These are phyloP conservation scores for Parus major DNA, from an alignment of 2,113 vertebrate species.

Conservation along the genomic window DNA sequence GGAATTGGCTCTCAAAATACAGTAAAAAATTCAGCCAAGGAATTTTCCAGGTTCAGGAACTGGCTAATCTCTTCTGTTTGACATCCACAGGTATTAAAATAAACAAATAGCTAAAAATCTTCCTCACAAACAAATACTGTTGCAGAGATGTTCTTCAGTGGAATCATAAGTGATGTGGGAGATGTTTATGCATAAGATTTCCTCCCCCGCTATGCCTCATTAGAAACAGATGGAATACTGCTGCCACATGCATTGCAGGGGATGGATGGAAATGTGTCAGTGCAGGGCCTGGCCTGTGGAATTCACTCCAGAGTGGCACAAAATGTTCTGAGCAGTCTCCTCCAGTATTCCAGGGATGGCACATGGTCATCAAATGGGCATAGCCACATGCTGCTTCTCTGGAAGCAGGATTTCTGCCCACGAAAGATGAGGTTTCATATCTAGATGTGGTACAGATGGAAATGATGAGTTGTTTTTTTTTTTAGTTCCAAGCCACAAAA, in stretches of 20 bases:
- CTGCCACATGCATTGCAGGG: background rate
- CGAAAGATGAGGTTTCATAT: fast-evolving
- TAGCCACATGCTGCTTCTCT: background rate
- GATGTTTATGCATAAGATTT: conserved; percentile 15
- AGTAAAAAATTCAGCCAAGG: background rate
- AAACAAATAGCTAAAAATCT: background rate
- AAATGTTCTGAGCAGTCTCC: background rate
- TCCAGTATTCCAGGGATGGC: background rate
- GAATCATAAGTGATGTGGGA: background rate
- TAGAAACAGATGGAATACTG: conserved; percentile 29
- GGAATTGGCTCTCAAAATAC: background rate
- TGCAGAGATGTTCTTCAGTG: background rate
- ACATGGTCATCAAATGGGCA: background rate
- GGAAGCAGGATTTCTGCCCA: background rate
- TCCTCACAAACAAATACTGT: background rate
- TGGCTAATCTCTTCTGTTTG: background rate
- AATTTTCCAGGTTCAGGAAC: background rate
- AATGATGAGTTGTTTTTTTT: fast-evolving
- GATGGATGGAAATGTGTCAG: background rate
- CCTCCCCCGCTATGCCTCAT: conserved; percentile 10
- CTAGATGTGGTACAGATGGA: background rate
- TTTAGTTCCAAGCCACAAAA: background rate
- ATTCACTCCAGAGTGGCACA: background rate
- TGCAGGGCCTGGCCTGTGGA: background rate
- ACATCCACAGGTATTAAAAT: background rate